Percentiles rank a stretch among this genome's conserved stretches.
These are phyloP conservation scores for Noctua janthe DNA, from an alignment of 2,888 invertebrate species.

Conservation along the genomic window DNA sequence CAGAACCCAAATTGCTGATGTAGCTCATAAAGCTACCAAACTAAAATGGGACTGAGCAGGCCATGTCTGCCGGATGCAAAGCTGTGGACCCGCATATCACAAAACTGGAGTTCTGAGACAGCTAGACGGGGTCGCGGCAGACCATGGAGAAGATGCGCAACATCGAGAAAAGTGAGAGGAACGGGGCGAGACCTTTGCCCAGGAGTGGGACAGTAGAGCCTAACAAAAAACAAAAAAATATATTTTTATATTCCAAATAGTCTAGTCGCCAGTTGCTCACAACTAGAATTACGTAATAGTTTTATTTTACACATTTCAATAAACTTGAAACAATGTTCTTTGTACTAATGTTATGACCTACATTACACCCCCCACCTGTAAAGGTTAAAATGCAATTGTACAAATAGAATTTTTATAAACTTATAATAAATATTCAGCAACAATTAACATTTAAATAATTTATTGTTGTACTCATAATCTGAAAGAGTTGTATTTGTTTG, in stretches of 20 bases:
- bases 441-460: conserved; percentile 29
- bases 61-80: too few relatives aligned
- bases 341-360: background rate
- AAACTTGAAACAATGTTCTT: background rate
- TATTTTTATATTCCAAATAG: background rate
- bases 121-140: too few relatives aligned
- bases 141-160: too few relatives aligned
- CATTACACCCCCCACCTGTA: background rate
- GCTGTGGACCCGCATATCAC: too few relatives aligned
- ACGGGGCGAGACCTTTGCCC: too few relatives aligned
- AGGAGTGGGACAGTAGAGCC: too few relatives aligned
- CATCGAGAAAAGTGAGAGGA: too few relatives aligned
- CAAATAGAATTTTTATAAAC: background rate
- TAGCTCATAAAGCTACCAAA: too few relatives aligned
- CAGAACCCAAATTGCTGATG: too few relatives aligned
- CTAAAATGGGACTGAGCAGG: too few relatives aligned
- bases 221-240: too few relatives aligned
- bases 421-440: background rate
- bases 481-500: conserved; percentile 80
- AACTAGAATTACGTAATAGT: background rate
- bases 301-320: background rate
- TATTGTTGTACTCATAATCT: conserved; percentile 31
- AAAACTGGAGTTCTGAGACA: too few relatives aligned
- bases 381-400: background rate
- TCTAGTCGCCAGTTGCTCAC: rapidly evolving